phyloP scores from a whole-genome alignment of 2,888 invertebrate species.

The Agriopis marginaria region DNA sequence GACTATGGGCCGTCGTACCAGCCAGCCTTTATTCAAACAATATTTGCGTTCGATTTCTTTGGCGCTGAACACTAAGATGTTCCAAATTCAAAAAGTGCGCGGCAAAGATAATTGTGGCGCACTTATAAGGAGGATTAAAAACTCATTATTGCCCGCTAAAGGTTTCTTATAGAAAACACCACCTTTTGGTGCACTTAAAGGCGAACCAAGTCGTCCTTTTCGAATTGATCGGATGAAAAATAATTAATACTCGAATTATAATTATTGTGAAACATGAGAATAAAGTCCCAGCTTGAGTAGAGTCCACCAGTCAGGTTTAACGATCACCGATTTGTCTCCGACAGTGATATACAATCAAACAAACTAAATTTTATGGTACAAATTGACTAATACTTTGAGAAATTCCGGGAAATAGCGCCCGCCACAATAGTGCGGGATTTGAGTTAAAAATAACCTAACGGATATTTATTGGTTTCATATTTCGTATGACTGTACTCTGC shows the following conservation, averaged over 20 bases:
- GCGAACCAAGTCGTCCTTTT: too few species aligned
- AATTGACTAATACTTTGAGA: slow-evolving; percentile 17
- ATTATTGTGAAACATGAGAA: not conserved
- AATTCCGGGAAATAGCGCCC: slow-evolving; percentile 11
- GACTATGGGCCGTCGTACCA: too few species aligned
- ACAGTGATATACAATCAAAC: slow-evolving; percentile 7
- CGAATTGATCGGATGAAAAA: too few species aligned
- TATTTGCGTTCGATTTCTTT: too few species aligned
- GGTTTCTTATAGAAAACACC: too few species aligned
- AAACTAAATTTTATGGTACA: slow-evolving; percentile 16
- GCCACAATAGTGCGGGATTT: slow-evolving; percentile 8
- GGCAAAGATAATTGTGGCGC: too few species aligned
- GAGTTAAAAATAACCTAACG: slow-evolving; percentile 1
- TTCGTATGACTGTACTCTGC: not conserved
- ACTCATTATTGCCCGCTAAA: too few species aligned
- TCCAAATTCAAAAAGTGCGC: too few species aligned
- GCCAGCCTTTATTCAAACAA: too few species aligned
- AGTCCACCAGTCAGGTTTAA: slow-evolving; percentile 11
- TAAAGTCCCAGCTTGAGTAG: not conserved
- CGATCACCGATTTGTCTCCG: slow-evolving; percentile 16
- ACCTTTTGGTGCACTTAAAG: too few species aligned
- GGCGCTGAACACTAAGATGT: too few species aligned
- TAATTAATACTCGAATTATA: not conserved
- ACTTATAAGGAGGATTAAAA: too few species aligned
- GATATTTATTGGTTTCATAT: slow-evolving; percentile 2